phyloP scores from a whole-genome alignment of 1,140 invertebrate genomes.

The Euwallacea fornicatus region DNA sequence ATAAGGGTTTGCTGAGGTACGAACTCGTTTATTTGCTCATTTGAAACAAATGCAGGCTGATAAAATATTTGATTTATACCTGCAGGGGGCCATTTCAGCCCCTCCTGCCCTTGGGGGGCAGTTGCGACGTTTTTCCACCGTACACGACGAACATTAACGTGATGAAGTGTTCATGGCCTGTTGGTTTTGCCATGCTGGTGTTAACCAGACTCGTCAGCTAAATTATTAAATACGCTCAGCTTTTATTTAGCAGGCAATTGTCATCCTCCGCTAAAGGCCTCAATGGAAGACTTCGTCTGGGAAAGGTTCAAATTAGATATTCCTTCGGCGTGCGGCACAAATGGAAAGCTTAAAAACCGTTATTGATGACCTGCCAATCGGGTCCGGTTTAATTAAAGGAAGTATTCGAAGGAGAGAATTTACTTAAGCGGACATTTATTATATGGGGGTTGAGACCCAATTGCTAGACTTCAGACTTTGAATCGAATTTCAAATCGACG shows the following conservation, averaged over 20 bases:
- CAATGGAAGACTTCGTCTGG: too few relatives aligned
- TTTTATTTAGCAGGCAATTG: too few relatives aligned
- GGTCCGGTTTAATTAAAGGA: slow-evolving; percentile 26
- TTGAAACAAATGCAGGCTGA: slow-evolving; percentile 15
- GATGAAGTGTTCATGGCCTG: slow-evolving; percentile 1
- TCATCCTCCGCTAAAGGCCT: too few relatives aligned
- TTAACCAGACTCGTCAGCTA: too few relatives aligned
- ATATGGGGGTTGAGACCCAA: background rate
- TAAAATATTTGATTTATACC: slow-evolving; percentile 18
- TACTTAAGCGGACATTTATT: slow-evolving; percentile 20
- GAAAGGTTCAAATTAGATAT: slow-evolving; percentile 14
- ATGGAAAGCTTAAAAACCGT: slow-evolving; percentile 20
- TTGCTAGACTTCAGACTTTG: background rate
- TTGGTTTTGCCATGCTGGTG: slow-evolving; percentile 2
- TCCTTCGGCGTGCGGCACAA: slow-evolving; percentile 9
- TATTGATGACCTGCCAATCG: slow-evolving; percentile 25
- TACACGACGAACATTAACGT: slow-evolving; percentile 4
- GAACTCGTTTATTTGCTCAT: slow-evolving; percentile 17
- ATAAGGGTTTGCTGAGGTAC: slow-evolving; percentile 5
- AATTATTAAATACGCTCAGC: too few relatives aligned
- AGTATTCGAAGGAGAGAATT: slow-evolving; percentile 18
- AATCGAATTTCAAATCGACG: background rate
- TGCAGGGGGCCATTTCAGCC: too few relatives aligned
- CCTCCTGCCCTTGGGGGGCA: background rate
- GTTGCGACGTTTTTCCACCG: background rate